These are phyloP conservation scores for Nannobrachium achirus DNA, from an alignment of 2,113 vertebrate species.

Conservation along the genomic window DNA sequence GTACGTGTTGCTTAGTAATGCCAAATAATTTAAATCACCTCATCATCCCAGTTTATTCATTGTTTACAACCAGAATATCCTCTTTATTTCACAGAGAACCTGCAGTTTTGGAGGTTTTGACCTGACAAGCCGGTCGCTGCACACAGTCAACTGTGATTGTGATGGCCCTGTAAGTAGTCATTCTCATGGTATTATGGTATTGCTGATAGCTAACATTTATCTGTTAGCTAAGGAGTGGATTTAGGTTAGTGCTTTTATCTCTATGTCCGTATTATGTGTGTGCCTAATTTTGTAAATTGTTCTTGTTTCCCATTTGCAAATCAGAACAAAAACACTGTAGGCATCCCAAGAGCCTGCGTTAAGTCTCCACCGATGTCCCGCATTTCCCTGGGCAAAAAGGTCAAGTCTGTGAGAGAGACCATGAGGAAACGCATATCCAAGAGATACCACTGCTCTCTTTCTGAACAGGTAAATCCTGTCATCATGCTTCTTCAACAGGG, in stretches of 20 bases:
- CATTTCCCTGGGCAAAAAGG: conserved; percentile 94
- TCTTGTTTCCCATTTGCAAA: not conserved
- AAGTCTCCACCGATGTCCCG: conserved; percentile 90
- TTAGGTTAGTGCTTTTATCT: too few relatives aligned
- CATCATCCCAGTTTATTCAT: not conserved
- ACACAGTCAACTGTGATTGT: conserved; percentile 70
- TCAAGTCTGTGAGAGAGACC: conserved; percentile 96
- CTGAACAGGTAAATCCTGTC: conserved; percentile 85
- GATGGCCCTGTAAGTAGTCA: conserved; percentile 55
- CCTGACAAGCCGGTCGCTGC: conserved; percentile 86
- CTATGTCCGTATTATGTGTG: too few relatives aligned
- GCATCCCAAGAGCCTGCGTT: conserved; percentile 80
- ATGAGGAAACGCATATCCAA: conserved; percentile 98
- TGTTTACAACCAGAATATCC: not conserved
- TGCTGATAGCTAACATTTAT: too few relatives aligned
- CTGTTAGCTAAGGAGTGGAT: not conserved
- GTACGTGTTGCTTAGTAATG: not conserved
- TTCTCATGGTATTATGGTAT: not conserved
- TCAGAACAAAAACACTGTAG: conserved; percentile 86
- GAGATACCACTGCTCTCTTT: conserved; percentile 86
- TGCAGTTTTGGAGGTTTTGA: conserved; percentile 98
- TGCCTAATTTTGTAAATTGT: not conserved
- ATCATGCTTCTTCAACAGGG: too few relatives aligned
- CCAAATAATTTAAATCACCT: not conserved
- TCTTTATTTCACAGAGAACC: conserved; percentile 86